Evolutionary conservation across 2,113 vertebrate genomes (phyloP), one percentile per base, ranked within the genome.

Genomic region (Nipponia nippon): DNA sequence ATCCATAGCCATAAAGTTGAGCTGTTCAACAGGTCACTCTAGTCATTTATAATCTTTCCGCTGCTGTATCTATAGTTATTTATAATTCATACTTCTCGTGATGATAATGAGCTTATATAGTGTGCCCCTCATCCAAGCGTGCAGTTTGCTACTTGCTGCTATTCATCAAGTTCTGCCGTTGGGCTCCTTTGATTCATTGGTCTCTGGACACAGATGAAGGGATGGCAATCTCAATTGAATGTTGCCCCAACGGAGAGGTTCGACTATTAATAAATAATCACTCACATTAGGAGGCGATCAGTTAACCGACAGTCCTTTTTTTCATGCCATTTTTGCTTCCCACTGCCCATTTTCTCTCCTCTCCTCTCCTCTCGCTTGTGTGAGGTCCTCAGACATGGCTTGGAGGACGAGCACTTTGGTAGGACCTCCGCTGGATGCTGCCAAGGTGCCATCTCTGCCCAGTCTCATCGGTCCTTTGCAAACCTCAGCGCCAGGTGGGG

Each of bases 101-200:
- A 53, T 3, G 8, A 44, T 52, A 89, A 96, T 78, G 89, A 89
- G 89, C 32, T 89, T 87, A 49, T 25, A 63, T 3, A 46, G 76
- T 0, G 0, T 30, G 55, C 26, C 42, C 42, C 85, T 70, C 67
- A 55, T 21, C 66, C 0, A 1, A 46, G 82, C 0, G 0, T 27
- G 82, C 72, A 42, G 44, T 65, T 71, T 44, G 77, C 56, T 44
- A 7, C 79, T 67, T 66, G n/a, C 94, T 81, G 71, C 44, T 16
- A 30, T 86, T 75, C 79, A 67, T 93, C 90, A 82, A 9, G 6
- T 55, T 52, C 89, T 87, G 76, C 65, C 34, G 3, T 5, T 5
- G 47, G 50, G 49, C 42, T 83, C 16, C 77, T 91, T 75, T 59
- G 72, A 84, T 81, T 71, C 89, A 76, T 15, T 22, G 38, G 11